Evolutionary conservation across 2,888 invertebrate genomes (phyloP).

Genomic region (Ochropleura leucogaster): DNA sequence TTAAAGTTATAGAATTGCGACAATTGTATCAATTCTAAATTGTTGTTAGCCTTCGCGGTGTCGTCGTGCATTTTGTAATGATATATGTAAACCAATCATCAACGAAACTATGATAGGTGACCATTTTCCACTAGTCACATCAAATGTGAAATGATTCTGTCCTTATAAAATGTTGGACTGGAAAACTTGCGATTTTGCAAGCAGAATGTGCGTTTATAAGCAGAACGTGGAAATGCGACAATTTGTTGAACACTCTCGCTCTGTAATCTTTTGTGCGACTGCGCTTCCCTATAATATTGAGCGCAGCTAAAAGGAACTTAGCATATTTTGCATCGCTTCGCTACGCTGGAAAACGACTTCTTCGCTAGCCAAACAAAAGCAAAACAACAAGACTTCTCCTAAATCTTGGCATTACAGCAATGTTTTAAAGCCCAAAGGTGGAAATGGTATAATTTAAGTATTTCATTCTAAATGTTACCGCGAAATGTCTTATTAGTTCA

Average conservation of each 20-base stretch:
- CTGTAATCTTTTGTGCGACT: slow-evolving; percentile 14
- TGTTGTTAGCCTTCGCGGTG: slow-evolving; percentile 61
- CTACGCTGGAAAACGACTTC: slow-evolving; percentile 9
- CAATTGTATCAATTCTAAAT: slow-evolving; percentile 50
- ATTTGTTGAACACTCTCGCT: slow-evolving; percentile 37
- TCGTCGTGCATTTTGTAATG: slow-evolving; percentile 49
- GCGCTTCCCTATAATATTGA: slow-evolving; percentile 19
- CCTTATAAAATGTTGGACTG: neutral
- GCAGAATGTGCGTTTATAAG: neutral
- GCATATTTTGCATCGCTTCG: slow-evolving; percentile 14
- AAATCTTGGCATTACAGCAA: slow-evolving; percentile 15
- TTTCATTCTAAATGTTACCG: slow-evolving; percentile 56
- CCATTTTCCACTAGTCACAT: slow-evolving; percentile 34
- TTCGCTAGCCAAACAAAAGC: slow-evolving; percentile 1
- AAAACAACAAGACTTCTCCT: slow-evolving; percentile 6
- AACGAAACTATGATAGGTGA: slow-evolving; percentile 62
- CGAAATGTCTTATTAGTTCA: slow-evolving; percentile 68
- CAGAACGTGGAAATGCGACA: slow-evolving; percentile 10
- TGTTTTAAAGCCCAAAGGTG: slow-evolving; percentile 20
- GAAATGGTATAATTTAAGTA: slow-evolving; percentile 46
- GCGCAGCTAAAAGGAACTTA: slow-evolving; percentile 16
- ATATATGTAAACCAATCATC: slow-evolving; percentile 39
- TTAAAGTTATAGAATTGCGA: slow-evolving; percentile 45
- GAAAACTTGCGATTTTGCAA: neutral
- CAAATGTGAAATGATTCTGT: slow-evolving; percentile 25